These are phyloP conservation scores for Bombus breviceps DNA, from an alignment of 1,140 invertebrate genomes.

Conservation along the genomic window DNA sequence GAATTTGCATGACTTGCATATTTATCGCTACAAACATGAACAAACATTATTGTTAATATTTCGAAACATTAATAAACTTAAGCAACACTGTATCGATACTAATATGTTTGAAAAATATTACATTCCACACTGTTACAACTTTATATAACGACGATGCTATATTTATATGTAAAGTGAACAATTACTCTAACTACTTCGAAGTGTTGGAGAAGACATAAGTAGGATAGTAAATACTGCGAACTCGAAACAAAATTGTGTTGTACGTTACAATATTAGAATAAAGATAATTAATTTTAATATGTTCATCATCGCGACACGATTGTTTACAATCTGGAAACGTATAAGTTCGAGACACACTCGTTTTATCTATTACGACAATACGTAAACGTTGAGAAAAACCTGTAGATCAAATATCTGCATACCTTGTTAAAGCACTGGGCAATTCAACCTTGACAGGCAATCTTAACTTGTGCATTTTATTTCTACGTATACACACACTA, in stretches of 20 bases:
- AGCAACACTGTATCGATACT: conserved; percentile 3
- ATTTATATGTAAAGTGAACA: neutral
- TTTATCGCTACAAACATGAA: neutral
- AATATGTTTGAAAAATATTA: neutral
- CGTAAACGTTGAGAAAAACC: conserved; percentile 13
- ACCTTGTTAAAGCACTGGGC: conserved; percentile 78
- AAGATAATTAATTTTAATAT: neutral
- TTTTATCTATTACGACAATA: neutral
- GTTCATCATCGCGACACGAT: neutral
- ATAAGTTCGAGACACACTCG: neutral
- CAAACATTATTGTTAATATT: neutral
- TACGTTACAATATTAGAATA: neutral
- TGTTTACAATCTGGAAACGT: conserved; percentile 29
- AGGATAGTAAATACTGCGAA: neutral
- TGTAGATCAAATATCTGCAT: conserved; percentile 74
- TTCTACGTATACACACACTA: conserved; percentile 66
- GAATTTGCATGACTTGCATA: neutral
- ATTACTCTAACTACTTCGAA: neutral
- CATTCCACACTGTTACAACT: conserved; percentile 2
- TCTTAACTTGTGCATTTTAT: conserved; percentile 79
- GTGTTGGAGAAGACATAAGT: conserved; percentile 1
- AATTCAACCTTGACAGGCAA: conserved; percentile 80
- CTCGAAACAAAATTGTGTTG: neutral
- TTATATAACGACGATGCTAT: neutral
- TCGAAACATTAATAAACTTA: neutral